Evolutionary conservation across 2,113 vertebrate genomes (phyloP).

Genomic region (Paradoxurus hermaphroditus): DNA sequence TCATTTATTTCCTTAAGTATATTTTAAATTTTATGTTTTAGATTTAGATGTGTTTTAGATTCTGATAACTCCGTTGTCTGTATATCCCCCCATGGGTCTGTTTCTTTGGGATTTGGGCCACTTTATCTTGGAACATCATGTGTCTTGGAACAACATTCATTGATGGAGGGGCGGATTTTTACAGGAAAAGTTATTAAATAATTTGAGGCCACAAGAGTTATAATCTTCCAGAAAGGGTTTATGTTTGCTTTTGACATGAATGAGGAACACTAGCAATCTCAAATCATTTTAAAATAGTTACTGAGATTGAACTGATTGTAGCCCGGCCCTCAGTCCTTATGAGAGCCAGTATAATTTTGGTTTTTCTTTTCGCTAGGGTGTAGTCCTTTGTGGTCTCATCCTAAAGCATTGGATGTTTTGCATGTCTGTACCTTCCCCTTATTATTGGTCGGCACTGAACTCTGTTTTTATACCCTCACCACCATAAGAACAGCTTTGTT

Average conservation of each 20-base stretch:
- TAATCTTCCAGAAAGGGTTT: background rate
- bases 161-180: background rate
- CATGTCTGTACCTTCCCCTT: background rate
- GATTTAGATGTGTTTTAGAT: background rate
- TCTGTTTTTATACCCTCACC: background rate
- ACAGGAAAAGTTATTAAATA: background rate
- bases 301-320: background rate
- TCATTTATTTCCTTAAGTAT: slow-evolving; percentile 8
- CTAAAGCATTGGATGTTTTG: background rate
- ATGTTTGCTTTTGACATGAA: background rate
- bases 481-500: background rate
- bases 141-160: background rate
- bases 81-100: background rate
- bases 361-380: background rate
- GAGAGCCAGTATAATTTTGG: background rate
- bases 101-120: background rate
- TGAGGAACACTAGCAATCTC: background rate
- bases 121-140: background rate
- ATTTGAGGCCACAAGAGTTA: background rate
- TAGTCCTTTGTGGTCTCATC: background rate
- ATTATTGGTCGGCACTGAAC: background rate
- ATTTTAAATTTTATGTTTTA: background rate
- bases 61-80: background rate
- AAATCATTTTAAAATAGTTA: background rate
- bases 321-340: background rate